Conservation (phyloP, 2,888 invertebrate genomes). For the Synanthedon myopaeformis region DNA sequence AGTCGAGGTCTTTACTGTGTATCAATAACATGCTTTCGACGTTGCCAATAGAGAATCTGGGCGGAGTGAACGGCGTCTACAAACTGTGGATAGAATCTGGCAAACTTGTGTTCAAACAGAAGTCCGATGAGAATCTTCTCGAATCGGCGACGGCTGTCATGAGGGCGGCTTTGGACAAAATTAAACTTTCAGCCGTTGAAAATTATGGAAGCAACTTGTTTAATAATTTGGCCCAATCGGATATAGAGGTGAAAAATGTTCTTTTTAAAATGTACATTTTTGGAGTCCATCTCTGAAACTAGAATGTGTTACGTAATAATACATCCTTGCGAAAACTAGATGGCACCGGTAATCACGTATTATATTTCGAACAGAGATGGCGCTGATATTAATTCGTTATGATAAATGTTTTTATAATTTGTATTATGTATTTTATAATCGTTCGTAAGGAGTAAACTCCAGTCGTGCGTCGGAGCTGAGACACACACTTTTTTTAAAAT, state of each 20-base stretch:
- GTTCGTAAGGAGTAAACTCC: too few species aligned
- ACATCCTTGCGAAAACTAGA: too few species aligned
- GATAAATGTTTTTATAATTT: too few species aligned
- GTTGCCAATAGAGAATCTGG: constrained; percentile 73
- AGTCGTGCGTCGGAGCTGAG: too few species aligned
- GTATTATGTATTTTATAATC: too few species aligned
- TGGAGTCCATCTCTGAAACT: too few species aligned
- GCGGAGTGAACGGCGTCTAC: constrained; percentile 72
- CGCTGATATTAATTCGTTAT: too few species aligned
- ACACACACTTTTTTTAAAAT: too few species aligned
- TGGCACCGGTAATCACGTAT: too few species aligned
- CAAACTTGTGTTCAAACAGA: constrained; percentile 71
- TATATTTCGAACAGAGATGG: too few species aligned
- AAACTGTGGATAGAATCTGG: constrained; percentile 77
- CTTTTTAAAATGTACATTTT: too few species aligned
- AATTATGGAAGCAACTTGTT: constrained; percentile 56
- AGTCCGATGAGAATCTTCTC: constrained; percentile 63
- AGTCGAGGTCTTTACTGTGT: constrained; percentile 76
- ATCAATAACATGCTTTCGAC: constrained; percentile 76
- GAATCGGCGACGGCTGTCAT: constrained; percentile 81
- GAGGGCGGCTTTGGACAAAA: constrained; percentile 78
- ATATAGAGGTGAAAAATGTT: constrained; percentile 58
- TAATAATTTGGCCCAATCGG: constrained; percentile 64
- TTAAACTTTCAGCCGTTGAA: constrained; percentile 46
- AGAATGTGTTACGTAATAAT: too few species aligned